Evolutionary conservation across 2,888 invertebrate genomes (phyloP).

Genomic region (Cephus nigrinus): DNA sequence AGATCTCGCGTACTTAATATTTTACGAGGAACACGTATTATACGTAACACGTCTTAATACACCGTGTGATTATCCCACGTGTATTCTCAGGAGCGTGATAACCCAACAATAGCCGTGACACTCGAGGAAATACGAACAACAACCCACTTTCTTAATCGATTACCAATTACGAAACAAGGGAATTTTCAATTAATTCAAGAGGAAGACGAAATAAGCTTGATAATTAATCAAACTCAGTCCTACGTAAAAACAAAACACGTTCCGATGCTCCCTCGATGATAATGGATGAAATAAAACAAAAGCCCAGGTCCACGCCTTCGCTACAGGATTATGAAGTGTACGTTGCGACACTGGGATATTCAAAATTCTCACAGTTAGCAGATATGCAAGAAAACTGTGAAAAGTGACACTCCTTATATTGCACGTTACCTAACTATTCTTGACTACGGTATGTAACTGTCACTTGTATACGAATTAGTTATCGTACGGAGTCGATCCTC

Average conservation of each 20-base stretch:
- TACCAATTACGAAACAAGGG: background rate
- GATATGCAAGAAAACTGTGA: background rate
- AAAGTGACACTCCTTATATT: background rate
- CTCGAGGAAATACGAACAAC: background rate
- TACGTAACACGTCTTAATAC: background rate
- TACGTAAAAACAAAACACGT: background rate
- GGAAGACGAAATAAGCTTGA: background rate
- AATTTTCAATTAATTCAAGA: background rate
- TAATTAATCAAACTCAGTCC: background rate
- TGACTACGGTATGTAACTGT: background rate
- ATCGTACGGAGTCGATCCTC: background rate
- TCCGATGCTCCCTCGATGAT: background rate
- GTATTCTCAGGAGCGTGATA: background rate
- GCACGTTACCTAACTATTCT: background rate
- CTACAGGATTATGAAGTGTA: background rate
- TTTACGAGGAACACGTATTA: background rate
- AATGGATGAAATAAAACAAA: background rate
- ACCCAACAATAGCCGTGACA: background rate
- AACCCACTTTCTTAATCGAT: background rate
- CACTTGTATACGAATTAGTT: background rate
- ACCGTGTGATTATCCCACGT: background rate
- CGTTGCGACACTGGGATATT: background rate
- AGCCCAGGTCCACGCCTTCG: background rate
- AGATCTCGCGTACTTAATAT: background rate
- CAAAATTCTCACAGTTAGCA: background rate